A percentile compares a stretch with the other conserved stretches of the same genome.
Evolutionary conservation across 2,113 vertebrate genomes (phyloP).

Genomic region (Callithrix jacchus): DNA sequence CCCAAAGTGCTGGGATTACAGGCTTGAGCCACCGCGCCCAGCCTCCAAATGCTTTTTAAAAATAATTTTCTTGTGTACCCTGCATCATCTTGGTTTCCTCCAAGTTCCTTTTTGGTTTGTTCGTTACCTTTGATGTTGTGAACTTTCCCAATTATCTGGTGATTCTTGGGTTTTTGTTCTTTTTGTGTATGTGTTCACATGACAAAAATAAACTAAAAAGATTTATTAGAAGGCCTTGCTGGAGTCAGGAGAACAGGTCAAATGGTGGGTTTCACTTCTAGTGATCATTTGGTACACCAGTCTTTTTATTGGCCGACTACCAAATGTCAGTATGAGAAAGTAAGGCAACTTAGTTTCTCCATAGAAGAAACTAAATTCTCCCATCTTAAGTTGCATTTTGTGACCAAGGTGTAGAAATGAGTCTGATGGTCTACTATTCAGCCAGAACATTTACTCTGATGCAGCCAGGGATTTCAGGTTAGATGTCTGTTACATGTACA

Average conservation of each 20-base stretch:
- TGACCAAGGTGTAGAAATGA: not conserved
- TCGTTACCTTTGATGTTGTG: not conserved
- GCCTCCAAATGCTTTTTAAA: not conserved
- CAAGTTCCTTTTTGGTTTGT: not conserved
- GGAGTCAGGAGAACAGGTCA: not conserved
- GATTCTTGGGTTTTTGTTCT: not conserved
- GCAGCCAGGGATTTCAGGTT: not conserved
- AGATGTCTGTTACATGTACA: not conserved
- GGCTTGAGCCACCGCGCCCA: too few species aligned
- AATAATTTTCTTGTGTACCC: not conserved
- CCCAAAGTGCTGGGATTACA: too few species aligned
- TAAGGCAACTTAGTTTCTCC: not conserved
- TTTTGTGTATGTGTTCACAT: not conserved
- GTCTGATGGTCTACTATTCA: not conserved
- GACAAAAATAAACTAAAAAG: slow-evolving; percentile 12
- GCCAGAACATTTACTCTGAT: not conserved
- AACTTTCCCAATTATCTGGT: not conserved
- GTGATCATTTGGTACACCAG: not conserved
- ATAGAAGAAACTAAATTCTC: not conserved
- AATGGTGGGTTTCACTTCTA: not conserved
- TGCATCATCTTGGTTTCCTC: not conserved
- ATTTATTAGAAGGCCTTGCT: not conserved
- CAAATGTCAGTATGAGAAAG: not conserved
- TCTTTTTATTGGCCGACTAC: not conserved
- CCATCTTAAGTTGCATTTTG: not conserved